phyloP scores from a whole-genome alignment of 2,113 vertebrate genomes.

The Aegotheles bennettii region DNA sequence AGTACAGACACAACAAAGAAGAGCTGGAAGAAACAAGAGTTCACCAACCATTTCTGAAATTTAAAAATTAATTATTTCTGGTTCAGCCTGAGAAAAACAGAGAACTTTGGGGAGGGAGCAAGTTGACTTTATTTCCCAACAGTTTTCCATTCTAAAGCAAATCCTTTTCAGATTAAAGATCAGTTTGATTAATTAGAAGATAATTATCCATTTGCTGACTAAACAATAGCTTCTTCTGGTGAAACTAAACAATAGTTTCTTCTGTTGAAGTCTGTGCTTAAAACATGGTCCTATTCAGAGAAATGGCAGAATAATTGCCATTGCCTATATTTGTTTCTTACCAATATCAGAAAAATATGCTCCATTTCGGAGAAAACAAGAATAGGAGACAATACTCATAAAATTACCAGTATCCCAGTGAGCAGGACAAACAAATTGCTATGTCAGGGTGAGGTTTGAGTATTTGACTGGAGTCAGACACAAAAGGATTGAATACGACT shows the following conservation, averaged over 20 bases:
- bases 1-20: constrained; percentile 30
- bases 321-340: neutral
- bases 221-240: constrained; percentile 30
- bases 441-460: neutral
- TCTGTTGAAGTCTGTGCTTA: neutral
- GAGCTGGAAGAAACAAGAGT: constrained; percentile 46
- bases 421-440: neutral
- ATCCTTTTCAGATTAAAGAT: constrained; percentile 19
- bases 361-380: neutral
- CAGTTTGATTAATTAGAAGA: constrained; percentile 2
- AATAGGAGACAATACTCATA: neutral
- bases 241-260: neutral
- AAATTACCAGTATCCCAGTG: neutral
- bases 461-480: neutral
- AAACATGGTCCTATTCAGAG: neutral
- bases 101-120: neutral
- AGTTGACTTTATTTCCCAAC: constrained; percentile 29
- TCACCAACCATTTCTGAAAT: constrained; percentile 32
- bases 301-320: neutral
- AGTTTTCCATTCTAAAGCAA: constrained; percentile 23
- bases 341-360: constrained; percentile 4
- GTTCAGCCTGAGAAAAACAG: neutral
- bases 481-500: neutral
- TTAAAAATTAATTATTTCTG: constrained; percentile 28
- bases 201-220: neutral